Conservation (phyloP, 2,888 invertebrate genomes). For the Harpalus rufipes region DNA sequence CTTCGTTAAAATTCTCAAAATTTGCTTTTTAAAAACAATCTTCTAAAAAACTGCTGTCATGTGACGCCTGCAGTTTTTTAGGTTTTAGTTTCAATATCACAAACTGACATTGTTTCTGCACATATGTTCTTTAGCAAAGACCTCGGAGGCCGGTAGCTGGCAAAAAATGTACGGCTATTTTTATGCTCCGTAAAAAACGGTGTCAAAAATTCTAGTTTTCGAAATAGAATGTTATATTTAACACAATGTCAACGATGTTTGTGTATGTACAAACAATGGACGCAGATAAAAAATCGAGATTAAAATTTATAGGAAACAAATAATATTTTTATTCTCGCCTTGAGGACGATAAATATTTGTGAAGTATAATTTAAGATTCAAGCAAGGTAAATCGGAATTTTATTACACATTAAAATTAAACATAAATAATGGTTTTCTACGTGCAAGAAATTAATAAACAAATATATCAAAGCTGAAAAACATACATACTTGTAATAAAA, state of each 20-base stretch:
- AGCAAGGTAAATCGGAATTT: not conserved
- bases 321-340: not conserved
- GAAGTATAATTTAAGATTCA: not conserved
- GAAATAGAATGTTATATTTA: slow-evolving; percentile 42
- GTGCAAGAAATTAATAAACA: not conserved
- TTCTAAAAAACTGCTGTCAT: slow-evolving; percentile 35
- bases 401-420: not conserved
- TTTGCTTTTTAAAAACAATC: slow-evolving; percentile 4
- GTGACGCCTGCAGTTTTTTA: not conserved
- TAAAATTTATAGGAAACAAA: not conserved
- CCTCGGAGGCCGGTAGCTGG: slow-evolving; percentile 22
- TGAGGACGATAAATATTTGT: not conserved
- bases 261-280: slow-evolving; percentile 10
- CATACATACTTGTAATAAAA: too few species aligned
- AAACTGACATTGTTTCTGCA: slow-evolving; percentile 32
- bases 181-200: slow-evolving; percentile 34
- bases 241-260: slow-evolving; percentile 49
- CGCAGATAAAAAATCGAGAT: not conserved
- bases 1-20: slow-evolving; percentile 15
- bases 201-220: slow-evolving; percentile 45
- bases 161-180: slow-evolving; percentile 46
- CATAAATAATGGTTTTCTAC: not conserved
- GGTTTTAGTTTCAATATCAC: slow-evolving; percentile 27
- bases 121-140: slow-evolving; percentile 28
- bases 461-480: too few species aligned